Evolutionary conservation across 2,888 invertebrate species (phyloP).

Genomic region (Lymantria monacha): DNA sequence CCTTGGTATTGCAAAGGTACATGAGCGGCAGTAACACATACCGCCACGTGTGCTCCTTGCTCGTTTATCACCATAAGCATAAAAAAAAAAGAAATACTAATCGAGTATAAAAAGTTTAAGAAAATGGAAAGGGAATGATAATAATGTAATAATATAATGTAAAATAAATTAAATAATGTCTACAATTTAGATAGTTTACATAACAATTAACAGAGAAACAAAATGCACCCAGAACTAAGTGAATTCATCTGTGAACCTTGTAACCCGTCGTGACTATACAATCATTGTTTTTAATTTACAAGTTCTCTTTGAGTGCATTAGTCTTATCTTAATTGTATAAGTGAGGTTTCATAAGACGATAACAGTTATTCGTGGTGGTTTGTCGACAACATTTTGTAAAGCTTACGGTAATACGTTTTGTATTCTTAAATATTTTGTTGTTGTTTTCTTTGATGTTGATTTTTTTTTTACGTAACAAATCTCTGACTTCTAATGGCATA

Average conservation of each 20-base stretch:
- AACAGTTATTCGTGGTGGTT: conserved; percentile 16
- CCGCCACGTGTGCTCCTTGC: too few species aligned
- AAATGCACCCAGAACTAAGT: conserved; percentile 15
- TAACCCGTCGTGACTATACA: conserved; percentile 41
- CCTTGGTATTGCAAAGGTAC: too few species aligned
- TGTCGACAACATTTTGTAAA: background rate
- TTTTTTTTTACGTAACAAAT: background rate
- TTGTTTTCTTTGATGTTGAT: background rate
- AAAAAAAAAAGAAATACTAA: too few species aligned
- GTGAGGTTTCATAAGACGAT: conserved; percentile 31
- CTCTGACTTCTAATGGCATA: too few species aligned
- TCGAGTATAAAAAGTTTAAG: too few species aligned
- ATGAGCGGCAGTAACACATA: too few species aligned
- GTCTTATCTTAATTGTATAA: conserved; percentile 45
- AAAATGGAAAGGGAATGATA: too few species aligned
- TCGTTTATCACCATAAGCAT: too few species aligned
- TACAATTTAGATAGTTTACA: too few species aligned
- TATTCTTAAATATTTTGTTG: background rate
- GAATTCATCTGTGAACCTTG: conserved; percentile 39
- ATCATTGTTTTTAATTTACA: conserved; percentile 43
- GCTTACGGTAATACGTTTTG: background rate
- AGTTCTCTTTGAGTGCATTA: conserved; percentile 38
- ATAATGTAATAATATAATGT: too few species aligned
- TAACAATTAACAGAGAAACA: background rate
- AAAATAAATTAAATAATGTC: too few species aligned